phyloP scores from a whole-genome alignment of 2,888 invertebrate species.

The Parasteatoda lunata region DNA sequence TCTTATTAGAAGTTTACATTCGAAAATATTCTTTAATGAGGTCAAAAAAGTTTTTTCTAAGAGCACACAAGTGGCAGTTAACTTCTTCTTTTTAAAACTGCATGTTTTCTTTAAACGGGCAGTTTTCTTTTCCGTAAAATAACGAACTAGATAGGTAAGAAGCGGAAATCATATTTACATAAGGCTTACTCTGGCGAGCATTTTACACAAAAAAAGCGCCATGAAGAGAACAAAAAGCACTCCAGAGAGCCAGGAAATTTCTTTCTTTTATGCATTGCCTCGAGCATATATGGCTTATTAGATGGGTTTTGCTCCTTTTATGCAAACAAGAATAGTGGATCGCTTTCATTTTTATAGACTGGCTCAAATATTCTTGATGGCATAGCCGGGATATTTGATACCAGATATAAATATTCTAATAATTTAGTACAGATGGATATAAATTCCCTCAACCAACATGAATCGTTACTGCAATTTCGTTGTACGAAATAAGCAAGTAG shows the following conservation, averaged over 20 bases:
- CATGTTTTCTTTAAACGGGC: not conserved
- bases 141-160: slow-evolving; percentile 21
- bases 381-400: slow-evolving; percentile 29
- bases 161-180: slow-evolving; percentile 34
- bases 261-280: slow-evolving; percentile 21
- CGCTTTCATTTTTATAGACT: slow-evolving; percentile 38
- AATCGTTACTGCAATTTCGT: slow-evolving; percentile 31
- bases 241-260: not conserved
- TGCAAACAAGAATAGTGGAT: slow-evolving; percentile 42
- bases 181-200: slow-evolving; percentile 21
- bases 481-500: not conserved
- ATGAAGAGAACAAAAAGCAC: slow-evolving; percentile 17
- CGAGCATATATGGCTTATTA: slow-evolving; percentile 35
- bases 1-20: not conserved
- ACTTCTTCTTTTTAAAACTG: not conserved
- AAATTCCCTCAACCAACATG: slow-evolving; percentile 1
- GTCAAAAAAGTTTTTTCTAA: slow-evolving; percentile 3
- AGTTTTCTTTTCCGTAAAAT: slow-evolving; percentile 17
- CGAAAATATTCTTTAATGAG: not conserved
- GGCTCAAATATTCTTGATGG: slow-evolving; percentile 27
- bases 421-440: not conserved
- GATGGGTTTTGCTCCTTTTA: slow-evolving; percentile 40
- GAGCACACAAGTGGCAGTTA: slow-evolving; percentile 18
- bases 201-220: slow-evolving; percentile 4
- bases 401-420: slow-evolving; percentile 26